phyloP scores from a whole-genome alignment of 2,888 invertebrate species.

The Gandaritis pyraliata region DNA sequence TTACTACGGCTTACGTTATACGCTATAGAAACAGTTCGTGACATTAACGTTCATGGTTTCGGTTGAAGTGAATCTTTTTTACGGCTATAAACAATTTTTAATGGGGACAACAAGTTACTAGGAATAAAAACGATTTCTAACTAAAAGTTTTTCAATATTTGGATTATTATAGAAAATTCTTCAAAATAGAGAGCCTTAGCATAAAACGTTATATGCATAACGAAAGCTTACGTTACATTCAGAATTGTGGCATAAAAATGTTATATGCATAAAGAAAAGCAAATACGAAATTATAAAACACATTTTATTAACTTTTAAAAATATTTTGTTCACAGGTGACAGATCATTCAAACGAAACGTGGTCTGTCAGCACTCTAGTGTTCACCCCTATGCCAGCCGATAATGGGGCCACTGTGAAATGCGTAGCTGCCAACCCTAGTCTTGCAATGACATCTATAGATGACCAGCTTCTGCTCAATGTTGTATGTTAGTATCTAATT shows the following conservation, averaged over 20 bases:
- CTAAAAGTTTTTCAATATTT: too few species aligned
- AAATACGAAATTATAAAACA: too few species aligned
- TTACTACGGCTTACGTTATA: slow-evolving; percentile 35
- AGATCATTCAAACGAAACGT: slow-evolving; percentile 87
- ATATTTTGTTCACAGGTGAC: slow-evolving; percentile 73
- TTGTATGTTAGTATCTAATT: slow-evolving; percentile 91
- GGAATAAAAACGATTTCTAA: neutral
- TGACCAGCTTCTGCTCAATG: slow-evolving; percentile 91
- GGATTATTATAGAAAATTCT: too few species aligned
- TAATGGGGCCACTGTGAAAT: slow-evolving; percentile 91
- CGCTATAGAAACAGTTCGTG: slow-evolving; percentile 38
- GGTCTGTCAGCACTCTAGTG: slow-evolving; percentile 89
- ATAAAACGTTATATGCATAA: too few species aligned
- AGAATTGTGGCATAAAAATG: too few species aligned
- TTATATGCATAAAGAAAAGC: too few species aligned
- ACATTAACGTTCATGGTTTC: slow-evolving; percentile 28
- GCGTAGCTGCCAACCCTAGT: slow-evolving; percentile 92
- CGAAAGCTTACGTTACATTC: too few species aligned
- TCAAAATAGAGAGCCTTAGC: too few species aligned
- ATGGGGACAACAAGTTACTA: slow-evolving; percentile 1
- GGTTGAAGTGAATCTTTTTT: slow-evolving; percentile 26
- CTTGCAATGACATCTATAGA: slow-evolving; percentile 90
- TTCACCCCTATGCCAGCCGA: slow-evolving; percentile 92
- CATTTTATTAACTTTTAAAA: too few species aligned
- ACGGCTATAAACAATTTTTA: slow-evolving; percentile 17